Conservation (phyloP, 1,140 invertebrate genomes). For the Drosophila pachea region DNA sequence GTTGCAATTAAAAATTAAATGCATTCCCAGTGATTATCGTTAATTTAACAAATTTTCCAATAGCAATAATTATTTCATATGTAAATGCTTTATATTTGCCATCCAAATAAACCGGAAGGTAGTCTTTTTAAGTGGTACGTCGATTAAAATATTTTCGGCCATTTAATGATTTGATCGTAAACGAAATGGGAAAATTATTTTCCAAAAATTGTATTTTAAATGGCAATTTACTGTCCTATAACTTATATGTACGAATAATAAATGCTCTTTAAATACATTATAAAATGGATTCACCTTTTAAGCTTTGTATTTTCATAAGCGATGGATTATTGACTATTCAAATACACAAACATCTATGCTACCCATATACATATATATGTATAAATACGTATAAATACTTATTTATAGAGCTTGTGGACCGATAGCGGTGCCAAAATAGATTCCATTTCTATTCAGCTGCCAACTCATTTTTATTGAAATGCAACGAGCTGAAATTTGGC, state of each 20-base stretch:
- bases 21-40: not conserved
- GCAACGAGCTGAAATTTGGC: slow-evolving; percentile 38
- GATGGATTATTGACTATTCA: not conserved
- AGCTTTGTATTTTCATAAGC: not conserved
- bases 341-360: no score
- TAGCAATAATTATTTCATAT: no score
- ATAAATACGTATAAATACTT: not conserved
- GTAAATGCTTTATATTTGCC: no score
- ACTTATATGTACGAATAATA: not conserved
- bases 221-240: no score
- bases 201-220: no score
- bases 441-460: slow-evolving; percentile 51
- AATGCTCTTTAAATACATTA: not conserved
- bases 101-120: no score
- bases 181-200: no score
- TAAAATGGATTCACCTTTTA: not conserved
- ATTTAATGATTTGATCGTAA: no score
- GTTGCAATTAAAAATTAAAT: not conserved
- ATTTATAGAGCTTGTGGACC: not conserved
- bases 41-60: not conserved
- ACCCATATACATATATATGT: not conserved
- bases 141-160: no score
- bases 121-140: no score
- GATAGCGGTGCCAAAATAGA: slow-evolving; percentile 44
- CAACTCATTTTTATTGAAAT: slow-evolving; percentile 51